Evolutionary conservation across 2,888 invertebrate genomes (phyloP).

Genomic region (Ormyrus labotus): DNA sequence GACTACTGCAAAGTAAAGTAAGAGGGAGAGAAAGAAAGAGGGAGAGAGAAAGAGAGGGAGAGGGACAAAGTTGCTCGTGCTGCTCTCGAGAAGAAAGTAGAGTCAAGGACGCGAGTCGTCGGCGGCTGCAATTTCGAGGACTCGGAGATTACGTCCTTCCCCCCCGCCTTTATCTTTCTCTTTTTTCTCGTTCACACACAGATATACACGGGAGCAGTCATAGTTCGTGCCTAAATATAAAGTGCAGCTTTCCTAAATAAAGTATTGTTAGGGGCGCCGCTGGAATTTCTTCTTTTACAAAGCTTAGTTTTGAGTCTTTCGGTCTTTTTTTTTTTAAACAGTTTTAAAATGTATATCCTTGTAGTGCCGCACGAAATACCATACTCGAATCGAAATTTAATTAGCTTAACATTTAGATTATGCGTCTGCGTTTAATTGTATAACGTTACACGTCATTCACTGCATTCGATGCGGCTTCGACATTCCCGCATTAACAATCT

Average conservation of each 20-base stretch:
- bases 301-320: neutral
- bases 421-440: no score
- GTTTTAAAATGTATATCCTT: no score
- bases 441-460: no score
- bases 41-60: neutral
- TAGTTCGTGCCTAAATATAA: no score
- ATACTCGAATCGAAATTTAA: no score
- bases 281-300: neutral
- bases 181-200: neutral
- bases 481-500: no score
- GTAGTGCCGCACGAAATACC: no score
- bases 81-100: conserved; percentile 41
- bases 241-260: no score
- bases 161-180: neutral
- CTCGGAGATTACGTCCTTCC: conserved; percentile 31
- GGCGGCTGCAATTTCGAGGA: conserved; percentile 36
- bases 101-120: conserved; percentile 35
- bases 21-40: neutral
- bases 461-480: no score
- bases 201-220: no score
- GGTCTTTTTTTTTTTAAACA: neutral
- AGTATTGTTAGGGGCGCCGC: no score
- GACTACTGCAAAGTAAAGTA: neutral
- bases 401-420: no score
- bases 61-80: neutral